Base-by-base conservation (phyloP, 2,113 vertebrate species). In the Astur gentilis region DNA sequence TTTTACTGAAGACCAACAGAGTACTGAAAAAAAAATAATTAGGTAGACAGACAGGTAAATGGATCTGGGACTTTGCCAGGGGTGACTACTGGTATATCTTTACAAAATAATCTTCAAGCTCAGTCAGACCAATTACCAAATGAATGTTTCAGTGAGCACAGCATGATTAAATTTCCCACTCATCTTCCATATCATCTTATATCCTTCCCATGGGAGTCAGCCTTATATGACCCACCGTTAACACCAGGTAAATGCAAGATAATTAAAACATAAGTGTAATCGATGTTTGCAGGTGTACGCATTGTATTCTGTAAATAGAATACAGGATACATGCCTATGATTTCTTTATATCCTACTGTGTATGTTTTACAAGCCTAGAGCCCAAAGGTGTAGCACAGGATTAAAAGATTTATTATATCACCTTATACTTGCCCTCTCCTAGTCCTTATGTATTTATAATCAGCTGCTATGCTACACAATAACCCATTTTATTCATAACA, bases 251-350 rank as follows among this genome's bases (percentile, higher is more conserved):
- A n/a, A 70, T 49, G 29, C 20, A 80, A 90, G 58, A 54, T 85
- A 83, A 94, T 83, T 87, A 86, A 80, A 85, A 90, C 27, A 5
- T 32, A 93, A 87, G 10, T 50, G 61, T 65, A 93, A 91, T 40
- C 6, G 2, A 58, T 91, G 49, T 61, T 87, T 83, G 44, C 42
- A 73, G 32, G 13, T 65, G 19, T 65, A 76, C 65, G 61, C 27
- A 79, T 92, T 95, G 27, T 95, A n/a, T 85, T 92, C 45, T 91
- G 49, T 62, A 69, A 94, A 76, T 13, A 77, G 78, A 89, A n/a
- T 66, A 61, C 31, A 89, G 25, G 23, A 90, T 40, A 66, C 25
- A 31, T 6, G 8, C 13, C 20, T 76, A 23, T 49, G 40, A 50
- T 42, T 87, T 81, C n/a, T 69, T 95, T 82, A 36, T 73, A 65